Conservation (phyloP, 2,888 invertebrate species). For the Anorthoa munda region DNA sequence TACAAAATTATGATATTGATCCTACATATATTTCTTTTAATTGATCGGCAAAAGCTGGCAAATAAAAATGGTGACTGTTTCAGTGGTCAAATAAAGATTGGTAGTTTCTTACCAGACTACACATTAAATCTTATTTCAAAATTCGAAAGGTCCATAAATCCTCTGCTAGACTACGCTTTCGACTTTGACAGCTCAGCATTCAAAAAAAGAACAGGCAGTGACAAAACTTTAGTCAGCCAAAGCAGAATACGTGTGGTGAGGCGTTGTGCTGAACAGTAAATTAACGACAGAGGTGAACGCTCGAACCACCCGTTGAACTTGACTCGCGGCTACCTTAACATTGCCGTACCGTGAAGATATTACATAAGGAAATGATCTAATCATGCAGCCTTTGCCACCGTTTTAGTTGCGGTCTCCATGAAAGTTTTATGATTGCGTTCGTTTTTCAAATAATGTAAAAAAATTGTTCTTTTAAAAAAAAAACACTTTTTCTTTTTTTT, state of each 20-base stretch:
- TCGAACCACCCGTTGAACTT: slow-evolving; percentile 81
- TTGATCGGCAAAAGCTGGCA: neutral
- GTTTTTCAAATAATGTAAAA: slow-evolving; percentile 3
- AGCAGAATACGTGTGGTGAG: slow-evolving; percentile 57
- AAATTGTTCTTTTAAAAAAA: neutral
- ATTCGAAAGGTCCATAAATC: neutral
- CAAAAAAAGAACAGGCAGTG: slow-evolving; percentile 17
- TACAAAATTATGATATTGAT: neutral
- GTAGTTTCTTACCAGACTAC: neutral
- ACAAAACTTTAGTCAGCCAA: slow-evolving; percentile 33
- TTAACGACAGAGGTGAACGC: slow-evolving; percentile 85
- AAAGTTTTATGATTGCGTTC: slow-evolving; percentile 31
- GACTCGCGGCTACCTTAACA: slow-evolving; percentile 83
- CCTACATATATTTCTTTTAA: neutral
- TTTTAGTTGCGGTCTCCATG: slow-evolving; percentile 23
- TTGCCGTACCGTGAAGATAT: slow-evolving; percentile 73
- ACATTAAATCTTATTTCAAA: neutral
- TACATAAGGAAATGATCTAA: slow-evolving; percentile 70
- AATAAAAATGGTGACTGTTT: neutral
- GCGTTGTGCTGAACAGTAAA: slow-evolving; percentile 71
- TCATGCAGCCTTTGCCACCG: slow-evolving; percentile 48
- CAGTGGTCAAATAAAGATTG: neutral
- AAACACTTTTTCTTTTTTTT: neutral
- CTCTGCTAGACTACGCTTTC: neutral
- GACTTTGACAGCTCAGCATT: neutral